A percentile compares a stretch with the other conserved stretches of the same genome.
phyloP scores from a whole-genome alignment of 2,113 vertebrate species.

The Damaliscus lunatus region DNA sequence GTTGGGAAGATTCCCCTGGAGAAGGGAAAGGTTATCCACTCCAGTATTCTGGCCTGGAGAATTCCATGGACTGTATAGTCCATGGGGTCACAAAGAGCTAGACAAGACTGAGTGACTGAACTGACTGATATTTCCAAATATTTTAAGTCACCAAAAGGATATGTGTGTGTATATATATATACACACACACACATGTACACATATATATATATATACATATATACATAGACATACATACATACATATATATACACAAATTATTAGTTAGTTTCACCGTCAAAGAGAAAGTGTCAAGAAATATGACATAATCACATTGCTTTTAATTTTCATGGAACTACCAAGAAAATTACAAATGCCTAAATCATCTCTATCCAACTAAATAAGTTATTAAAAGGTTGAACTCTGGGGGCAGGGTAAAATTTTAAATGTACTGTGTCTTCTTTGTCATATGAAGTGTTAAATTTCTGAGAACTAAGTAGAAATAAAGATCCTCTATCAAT shows the following conservation, averaged over 20 bases:
- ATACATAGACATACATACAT: background rate
- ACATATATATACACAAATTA: background rate
- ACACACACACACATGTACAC: too few species aligned
- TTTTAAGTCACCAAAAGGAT: background rate
- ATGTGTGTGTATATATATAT: too few species aligned
- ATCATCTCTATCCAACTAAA: background rate
- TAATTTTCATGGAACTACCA: background rate
- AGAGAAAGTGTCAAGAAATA: background rate
- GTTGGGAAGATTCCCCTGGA: background rate
- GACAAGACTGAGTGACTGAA: background rate
- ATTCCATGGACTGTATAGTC: background rate
- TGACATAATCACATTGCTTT: background rate
- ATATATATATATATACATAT: too few species aligned
- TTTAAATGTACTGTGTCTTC: background rate
- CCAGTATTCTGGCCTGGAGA: background rate
- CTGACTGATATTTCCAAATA: background rate
- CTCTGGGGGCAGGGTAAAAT: background rate
- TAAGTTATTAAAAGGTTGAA: background rate
- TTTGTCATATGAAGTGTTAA: background rate
- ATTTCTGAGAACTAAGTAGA: slow-evolving; percentile 7
- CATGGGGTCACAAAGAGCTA: background rate
- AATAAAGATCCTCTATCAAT: background rate
- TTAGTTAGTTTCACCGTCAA: background rate
- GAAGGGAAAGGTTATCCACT: background rate
- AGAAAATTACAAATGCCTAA: background rate